phyloP scores from a whole-genome alignment of 2,888 invertebrate genomes.

The Campopleginae sp. region DNA sequence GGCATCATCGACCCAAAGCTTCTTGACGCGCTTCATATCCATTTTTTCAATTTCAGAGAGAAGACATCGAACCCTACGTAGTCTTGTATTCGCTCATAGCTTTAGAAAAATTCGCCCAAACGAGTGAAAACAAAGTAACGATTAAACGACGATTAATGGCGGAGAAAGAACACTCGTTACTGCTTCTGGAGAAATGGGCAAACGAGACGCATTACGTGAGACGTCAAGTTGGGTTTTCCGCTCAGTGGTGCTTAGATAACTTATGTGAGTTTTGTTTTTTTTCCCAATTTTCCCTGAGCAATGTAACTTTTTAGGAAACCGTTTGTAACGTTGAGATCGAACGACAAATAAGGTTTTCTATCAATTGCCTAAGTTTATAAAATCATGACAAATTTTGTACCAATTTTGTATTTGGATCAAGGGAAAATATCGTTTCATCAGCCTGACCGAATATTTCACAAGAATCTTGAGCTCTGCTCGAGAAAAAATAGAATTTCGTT shows the following conservation, averaged over 20 bases:
- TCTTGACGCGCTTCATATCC: not conserved
- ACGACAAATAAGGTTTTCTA: too few relatives aligned
- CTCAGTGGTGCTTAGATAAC: constrained; percentile 97
- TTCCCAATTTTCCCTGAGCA: constrained; percentile 76
- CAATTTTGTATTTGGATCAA: too few relatives aligned
- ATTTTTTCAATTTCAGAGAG: constrained; percentile 83
- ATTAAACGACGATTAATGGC: constrained; percentile 89
- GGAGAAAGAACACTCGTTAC: constrained; percentile 88
- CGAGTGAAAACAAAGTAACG: constrained; percentile 94
- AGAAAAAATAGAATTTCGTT: too few relatives aligned
- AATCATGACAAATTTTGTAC: too few relatives aligned
- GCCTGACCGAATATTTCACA: too few relatives aligned
- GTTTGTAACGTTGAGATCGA: too few relatives aligned
- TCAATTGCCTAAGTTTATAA: too few relatives aligned
- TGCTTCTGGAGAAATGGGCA: constrained; percentile 89
- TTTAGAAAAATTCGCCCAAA: constrained; percentile 96
- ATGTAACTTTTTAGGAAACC: not conserved
- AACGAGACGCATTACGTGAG: constrained; percentile 87
- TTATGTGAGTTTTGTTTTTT: constrained; percentile 88
- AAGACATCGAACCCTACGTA: constrained; percentile 89
- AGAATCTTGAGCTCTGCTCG: too few relatives aligned
- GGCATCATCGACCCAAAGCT: not conserved
- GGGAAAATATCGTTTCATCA: too few relatives aligned
- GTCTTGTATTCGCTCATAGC: constrained; percentile 95
- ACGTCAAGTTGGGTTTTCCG: constrained; percentile 96